These are phyloP conservation scores for Trichonephila clavata DNA, from an alignment of 1,140 invertebrate genomes.

Conservation along the genomic window DNA sequence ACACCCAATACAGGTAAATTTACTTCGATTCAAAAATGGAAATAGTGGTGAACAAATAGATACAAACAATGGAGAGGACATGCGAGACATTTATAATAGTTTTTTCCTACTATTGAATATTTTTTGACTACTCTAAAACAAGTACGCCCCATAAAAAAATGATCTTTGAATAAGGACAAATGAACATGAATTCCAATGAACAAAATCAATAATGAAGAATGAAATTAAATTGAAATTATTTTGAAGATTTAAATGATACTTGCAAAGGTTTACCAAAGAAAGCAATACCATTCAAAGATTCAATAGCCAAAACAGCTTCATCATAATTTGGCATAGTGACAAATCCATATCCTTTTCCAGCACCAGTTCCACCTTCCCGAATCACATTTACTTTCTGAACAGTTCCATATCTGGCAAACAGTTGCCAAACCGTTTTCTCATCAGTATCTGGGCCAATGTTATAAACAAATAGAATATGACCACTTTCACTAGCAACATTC, in stretches of 20 bases:
- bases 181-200: too few relatives aligned
- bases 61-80: too few relatives aligned
- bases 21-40: too few relatives aligned
- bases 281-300: slow-evolving; percentile 81
- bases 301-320: slow-evolving; percentile 81
- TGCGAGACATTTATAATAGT: too few relatives aligned
- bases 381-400: slow-evolving; percentile 82
- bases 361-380: slow-evolving; percentile 79
- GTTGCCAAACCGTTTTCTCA: slow-evolving; percentile 80
- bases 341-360: slow-evolving; percentile 82
- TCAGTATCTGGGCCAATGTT: slow-evolving; percentile 82
- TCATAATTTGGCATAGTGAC: slow-evolving; percentile 82
- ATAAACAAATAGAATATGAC: slow-evolving; percentile 81
- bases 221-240: slow-evolving; percentile 37
- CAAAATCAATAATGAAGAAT: not conserved
- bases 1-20: too few relatives aligned
- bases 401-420: slow-evolving; percentile 81
- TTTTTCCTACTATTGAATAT: too few relatives aligned
- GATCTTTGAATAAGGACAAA: too few relatives aligned
- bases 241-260: slow-evolving; percentile 81
- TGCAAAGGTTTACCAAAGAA: slow-evolving; percentile 81
- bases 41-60: too few relatives aligned
- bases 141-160: too few relatives aligned
- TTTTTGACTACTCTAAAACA: too few relatives aligned
- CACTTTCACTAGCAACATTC: slow-evolving; percentile 72